A percentile compares a stretch with the other conserved stretches of the same genome.
These are phyloP conservation scores for Manis pentadactyla DNA, from an alignment of 2,797 vertebrate species.

Conservation along the genomic window DNA sequence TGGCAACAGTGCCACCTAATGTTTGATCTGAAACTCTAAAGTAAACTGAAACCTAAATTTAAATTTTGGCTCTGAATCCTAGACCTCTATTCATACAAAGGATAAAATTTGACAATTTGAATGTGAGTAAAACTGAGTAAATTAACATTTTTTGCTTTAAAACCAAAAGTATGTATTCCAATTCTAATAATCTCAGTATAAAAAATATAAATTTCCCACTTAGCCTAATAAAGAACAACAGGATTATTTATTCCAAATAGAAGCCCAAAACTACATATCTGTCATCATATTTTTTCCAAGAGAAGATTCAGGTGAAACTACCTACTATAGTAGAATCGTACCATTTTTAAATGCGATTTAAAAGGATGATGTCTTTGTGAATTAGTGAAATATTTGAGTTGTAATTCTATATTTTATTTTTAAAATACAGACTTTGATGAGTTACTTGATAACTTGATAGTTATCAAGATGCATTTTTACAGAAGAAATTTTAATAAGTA, in stretches of 20 bases:
- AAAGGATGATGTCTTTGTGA: background rate
- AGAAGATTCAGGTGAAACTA: background rate
- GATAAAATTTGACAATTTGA: slow-evolving; percentile 22
- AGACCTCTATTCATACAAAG: background rate
- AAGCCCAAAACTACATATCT: background rate
- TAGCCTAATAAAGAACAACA: background rate
- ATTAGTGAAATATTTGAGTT: slow-evolving; percentile 51
- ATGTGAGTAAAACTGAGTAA: background rate
- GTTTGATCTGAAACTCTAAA: slow-evolving; percentile 49
- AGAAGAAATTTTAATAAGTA: slow-evolving; percentile 7
- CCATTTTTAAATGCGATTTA: background rate
- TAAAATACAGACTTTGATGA: background rate
- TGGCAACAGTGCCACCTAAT: slow-evolving; percentile 89
- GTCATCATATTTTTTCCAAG: slow-evolving; percentile 1
- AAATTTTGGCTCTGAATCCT: fast-evolving
- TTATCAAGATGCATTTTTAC: slow-evolving; percentile 8
- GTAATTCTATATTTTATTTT: background rate
- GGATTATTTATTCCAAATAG: background rate
- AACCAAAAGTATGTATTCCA: background rate
- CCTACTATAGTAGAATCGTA: background rate
- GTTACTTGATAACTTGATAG: no score
- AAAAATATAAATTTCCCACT: slow-evolving; percentile 2
- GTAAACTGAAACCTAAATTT: slow-evolving; percentile 24
- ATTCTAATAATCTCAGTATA: background rate
- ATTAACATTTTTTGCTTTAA: background rate